Evolutionary conservation across 2,797 vertebrate species (phyloP).

Genomic region (Leuciscus waleckii): DNA sequence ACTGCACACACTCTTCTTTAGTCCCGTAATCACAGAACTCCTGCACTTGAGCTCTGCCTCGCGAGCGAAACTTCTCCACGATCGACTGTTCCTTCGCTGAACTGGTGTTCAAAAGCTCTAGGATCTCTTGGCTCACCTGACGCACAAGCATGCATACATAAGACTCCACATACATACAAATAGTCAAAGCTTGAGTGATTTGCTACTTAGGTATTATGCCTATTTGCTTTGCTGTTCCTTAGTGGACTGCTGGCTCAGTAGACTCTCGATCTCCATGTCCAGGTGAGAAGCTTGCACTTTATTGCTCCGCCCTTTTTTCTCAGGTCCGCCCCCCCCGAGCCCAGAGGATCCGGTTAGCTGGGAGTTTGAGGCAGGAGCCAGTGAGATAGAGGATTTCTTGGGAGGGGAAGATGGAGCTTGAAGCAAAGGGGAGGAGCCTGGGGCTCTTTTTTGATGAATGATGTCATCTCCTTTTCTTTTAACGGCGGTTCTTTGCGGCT

Average conservation of each 20-base stretch:
- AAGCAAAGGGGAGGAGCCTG: constrained; percentile 71
- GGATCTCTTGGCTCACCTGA: constrained; percentile 92
- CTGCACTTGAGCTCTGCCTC: constrained; percentile 92
- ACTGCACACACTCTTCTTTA: constrained; percentile 91
- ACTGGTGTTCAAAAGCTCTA: constrained; percentile 92
- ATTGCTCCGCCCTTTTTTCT: constrained; percentile 83
- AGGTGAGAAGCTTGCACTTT: constrained; percentile 85
- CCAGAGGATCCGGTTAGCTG: constrained; percentile 70
- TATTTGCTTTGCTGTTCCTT: constrained; percentile 97
- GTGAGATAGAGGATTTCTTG: constrained; percentile 67
- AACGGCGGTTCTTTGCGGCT: constrained; percentile 72
- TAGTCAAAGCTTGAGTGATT: neutral
- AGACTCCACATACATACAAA: neutral
- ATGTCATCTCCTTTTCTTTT: constrained; percentile 82
- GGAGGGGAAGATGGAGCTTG: constrained; percentile 73
- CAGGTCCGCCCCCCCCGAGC: constrained; percentile 72
- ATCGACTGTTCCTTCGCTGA: constrained; percentile 96
- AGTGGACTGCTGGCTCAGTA: constrained; percentile 92
- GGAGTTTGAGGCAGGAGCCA: constrained; percentile 70
- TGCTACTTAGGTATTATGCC: constrained; percentile 69
- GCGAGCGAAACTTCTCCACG: constrained; percentile 93
- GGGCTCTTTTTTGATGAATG: constrained; percentile 68
- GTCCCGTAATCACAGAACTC: constrained; percentile 96
- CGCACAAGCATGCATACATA: constrained; percentile 26
- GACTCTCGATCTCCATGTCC: constrained; percentile 93